Evolutionary conservation across 2,888 invertebrate species (phyloP), one percentile per base, ranked within the genome.

Genomic region (Coenonympha glycerion): DNA sequence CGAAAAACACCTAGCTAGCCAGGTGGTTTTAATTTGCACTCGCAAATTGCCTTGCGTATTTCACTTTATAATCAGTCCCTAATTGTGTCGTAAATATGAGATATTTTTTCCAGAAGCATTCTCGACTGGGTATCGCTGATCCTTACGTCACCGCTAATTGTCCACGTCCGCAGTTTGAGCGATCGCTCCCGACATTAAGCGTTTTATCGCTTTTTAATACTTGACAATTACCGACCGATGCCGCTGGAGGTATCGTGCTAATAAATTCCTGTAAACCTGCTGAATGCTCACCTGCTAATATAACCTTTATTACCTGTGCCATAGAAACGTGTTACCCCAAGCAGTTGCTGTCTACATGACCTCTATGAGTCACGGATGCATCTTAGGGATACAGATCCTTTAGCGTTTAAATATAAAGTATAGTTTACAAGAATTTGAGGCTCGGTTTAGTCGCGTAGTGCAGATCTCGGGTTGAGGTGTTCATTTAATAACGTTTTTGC

Each of bases 141-240:
- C 36, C 58, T 55, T 59, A 55, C 58, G 61, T 66, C 63, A 57
- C 60, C 56, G 65, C 68, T 72, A 76, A 74, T 74, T 66, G 69
- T 68, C 65, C 60, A 66, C 69, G 47, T 53, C 53, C 53, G 71
- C 70, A 73, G 68, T 70, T 71, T 69, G 70, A 72, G 57, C 65
- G 69, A 71, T 72, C 64, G 60, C 62, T 63, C 60, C 62, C 63
- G 61, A 62, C 71, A 69, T 71, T 68, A 72, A 76, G 70, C 64
- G 63, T 69, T 72, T 74, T 76, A 77, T 75, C 68, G 69, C 62
- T 65, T 69, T 72, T 75, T 77, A 76, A 72, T 75, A 66, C 65
- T 58, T 58, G 55, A 64, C 68, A 71, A 77, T 77, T 77, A 75
- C 64, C 59, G 50, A 52, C 59, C 62, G 59, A 61, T 64, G 63